Evolutionary conservation across 2,113 vertebrate species (phyloP).

Genomic region (Platichthys stellatus): DNA sequence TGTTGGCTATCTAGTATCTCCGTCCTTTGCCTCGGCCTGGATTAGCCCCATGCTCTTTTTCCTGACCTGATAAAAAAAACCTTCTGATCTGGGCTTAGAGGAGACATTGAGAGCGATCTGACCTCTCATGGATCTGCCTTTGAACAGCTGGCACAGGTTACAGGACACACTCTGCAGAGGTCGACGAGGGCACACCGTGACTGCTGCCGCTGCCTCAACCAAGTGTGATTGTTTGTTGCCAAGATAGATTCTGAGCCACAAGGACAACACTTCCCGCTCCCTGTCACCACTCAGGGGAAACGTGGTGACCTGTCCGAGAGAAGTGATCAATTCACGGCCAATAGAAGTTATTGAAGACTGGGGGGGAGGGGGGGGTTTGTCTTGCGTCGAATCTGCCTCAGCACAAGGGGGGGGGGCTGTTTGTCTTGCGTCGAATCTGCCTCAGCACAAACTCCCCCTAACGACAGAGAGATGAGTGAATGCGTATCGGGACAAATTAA

Average conservation of each 20-base stretch:
- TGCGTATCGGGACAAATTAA: neutral
- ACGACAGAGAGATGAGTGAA: neutral
- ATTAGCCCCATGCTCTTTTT: constrained; percentile 30
- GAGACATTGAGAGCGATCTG: constrained; percentile 57
- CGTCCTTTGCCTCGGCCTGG: constrained; percentile 19
- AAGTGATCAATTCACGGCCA: constrained; percentile 46
- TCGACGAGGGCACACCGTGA: constrained; percentile 56
- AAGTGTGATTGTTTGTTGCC: constrained; percentile 67
- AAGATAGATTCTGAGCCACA: constrained; percentile 43
- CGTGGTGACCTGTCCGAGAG: constrained; percentile 19
- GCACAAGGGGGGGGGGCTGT: constrained; percentile 27
- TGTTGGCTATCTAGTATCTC: constrained; percentile 20
- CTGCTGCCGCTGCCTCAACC: constrained; percentile 43
- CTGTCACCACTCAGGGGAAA: constrained; percentile 44
- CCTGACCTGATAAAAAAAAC: constrained; percentile 53
- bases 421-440: constrained; percentile 16
- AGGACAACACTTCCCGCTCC: constrained; percentile 60
- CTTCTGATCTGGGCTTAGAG: constrained; percentile 66
- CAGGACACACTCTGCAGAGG: constrained; percentile 64
- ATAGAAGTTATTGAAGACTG: constrained; percentile 20
- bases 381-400: too few species aligned
- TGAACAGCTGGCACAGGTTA: constrained; percentile 73
- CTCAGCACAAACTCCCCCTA: neutral
- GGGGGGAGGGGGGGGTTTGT: too few species aligned
- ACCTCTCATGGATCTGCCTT: constrained; percentile 68